These are phyloP conservation scores for Metellina segmentata DNA, from an alignment of 2,888 invertebrate genomes.

Conservation along the genomic window DNA sequence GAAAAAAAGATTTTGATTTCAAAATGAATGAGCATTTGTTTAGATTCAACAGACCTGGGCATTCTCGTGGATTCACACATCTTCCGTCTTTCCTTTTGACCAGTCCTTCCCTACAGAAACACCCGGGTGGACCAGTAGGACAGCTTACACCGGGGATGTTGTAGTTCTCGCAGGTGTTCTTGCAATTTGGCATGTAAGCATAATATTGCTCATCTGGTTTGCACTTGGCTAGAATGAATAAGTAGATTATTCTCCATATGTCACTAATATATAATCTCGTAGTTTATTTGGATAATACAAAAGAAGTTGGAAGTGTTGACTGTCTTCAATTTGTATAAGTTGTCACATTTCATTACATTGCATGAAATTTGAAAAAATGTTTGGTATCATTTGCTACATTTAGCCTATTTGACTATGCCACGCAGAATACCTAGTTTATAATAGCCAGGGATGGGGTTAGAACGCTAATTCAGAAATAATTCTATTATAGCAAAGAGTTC, in stretches of 20 bases:
- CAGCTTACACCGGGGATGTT: neutral
- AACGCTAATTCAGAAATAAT: too few species aligned
- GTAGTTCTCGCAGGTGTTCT: constrained; percentile 43
- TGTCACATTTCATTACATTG: too few species aligned
- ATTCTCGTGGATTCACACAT: constrained; percentile 8
- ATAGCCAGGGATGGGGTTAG: too few species aligned
- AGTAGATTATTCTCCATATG: neutral
- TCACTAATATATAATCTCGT: too few species aligned
- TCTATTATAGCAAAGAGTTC: too few species aligned
- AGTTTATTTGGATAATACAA: too few species aligned
- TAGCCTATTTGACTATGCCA: too few species aligned
- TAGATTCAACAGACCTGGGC: neutral
- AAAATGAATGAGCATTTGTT: neutral
- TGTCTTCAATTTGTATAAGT: too few species aligned
- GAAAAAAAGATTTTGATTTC: neutral
- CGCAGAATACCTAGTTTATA: too few species aligned
- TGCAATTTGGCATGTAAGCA: constrained; percentile 32
- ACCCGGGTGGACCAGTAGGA: constrained; percentile 25
- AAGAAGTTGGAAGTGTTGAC: too few species aligned
- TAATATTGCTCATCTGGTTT: constrained; percentile 47
- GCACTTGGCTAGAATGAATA: neutral
- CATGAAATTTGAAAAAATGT: too few species aligned
- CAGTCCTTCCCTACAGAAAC: constrained; percentile 56
- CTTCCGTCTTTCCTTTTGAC: constrained; percentile 52
- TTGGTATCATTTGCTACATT: too few species aligned